These are phyloP conservation scores for Genyomyrus donnyi DNA, from an alignment of 2,113 vertebrate species.

Conservation along the genomic window DNA sequence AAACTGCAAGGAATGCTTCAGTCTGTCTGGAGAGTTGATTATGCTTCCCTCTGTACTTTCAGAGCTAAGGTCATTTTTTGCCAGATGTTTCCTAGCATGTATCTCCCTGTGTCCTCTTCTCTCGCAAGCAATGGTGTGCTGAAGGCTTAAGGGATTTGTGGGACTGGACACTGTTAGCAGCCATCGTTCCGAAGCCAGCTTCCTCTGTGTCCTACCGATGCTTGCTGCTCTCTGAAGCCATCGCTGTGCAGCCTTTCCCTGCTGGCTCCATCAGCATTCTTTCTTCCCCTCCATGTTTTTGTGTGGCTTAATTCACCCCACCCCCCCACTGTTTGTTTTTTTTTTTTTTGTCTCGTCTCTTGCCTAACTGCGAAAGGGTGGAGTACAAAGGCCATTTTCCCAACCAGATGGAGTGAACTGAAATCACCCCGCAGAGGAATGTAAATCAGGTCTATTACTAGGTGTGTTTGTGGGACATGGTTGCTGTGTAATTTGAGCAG, in stretches of 20 bases:
- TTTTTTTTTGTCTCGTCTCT: not conserved
- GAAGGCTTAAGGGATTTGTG: not conserved
- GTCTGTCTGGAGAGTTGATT: not conserved
- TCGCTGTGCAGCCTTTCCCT: not conserved
- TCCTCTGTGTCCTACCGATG: not conserved
- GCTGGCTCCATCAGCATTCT: not conserved
- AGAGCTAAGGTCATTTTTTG: not conserved
- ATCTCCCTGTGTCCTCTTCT: not conserved
- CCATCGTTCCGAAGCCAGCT: not conserved
- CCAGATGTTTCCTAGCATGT: not conserved
- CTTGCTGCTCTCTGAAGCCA: not conserved
- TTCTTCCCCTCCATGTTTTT: not conserved
- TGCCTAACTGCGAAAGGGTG: not conserved
- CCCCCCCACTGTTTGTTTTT: not conserved
- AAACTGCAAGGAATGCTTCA: not conserved
- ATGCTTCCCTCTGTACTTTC: not conserved
- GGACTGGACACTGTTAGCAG: not conserved
- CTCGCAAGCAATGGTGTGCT: not conserved
- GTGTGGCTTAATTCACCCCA: not conserved
- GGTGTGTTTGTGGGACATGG: not conserved
- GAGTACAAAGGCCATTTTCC: not conserved
- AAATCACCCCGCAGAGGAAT: slow-evolving; percentile 20
- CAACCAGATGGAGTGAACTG: slow-evolving; percentile 8
- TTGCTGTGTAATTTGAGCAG: slow-evolving; percentile 11
- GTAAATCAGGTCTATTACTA: not conserved